Conservation (phyloP, 2,797 vertebrate species). For the Taenioides sp. region DNA sequence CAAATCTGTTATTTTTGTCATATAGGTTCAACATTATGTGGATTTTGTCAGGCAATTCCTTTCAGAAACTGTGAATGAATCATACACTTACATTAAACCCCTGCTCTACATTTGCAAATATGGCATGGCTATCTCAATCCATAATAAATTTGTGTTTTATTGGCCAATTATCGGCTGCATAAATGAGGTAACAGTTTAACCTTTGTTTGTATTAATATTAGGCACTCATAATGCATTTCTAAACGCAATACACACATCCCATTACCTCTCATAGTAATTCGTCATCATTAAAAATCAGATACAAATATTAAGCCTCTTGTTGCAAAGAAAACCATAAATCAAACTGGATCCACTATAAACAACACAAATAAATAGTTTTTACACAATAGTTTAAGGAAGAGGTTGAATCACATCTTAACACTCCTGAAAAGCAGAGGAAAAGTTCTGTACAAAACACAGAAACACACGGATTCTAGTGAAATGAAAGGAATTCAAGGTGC, state of each 20-base stretch:
- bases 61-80: no score
- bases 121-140: no score
- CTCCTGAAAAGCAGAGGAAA: neutral
- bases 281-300: conserved; percentile 11
- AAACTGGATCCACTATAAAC: conserved; percentile 7
- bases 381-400: conserved; percentile 8
- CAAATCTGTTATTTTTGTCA: no score
- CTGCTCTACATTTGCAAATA: no score
- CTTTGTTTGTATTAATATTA: conserved; percentile 71
- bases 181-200: conserved; percentile 63
- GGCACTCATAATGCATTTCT: conserved; percentile 63
- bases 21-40: no score
- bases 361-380: conserved; percentile 47
- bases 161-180: conserved; percentile 7
- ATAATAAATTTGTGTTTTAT: no score
- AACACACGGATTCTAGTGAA: conserved; percentile 8
- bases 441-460: neutral
- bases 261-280: conserved; percentile 20
- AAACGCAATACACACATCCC: conserved; percentile 39
- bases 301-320: conserved; percentile 17
- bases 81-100: no score
- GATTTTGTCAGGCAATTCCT: no score
- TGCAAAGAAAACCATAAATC: conserved; percentile 21
- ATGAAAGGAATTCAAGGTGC: conserved; percentile 33
- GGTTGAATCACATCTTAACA: conserved; percentile 4